These are phyloP conservation scores for Myiotriccus ornatus DNA, from an alignment of 2,797 vertebrate genomes.

Conservation along the genomic window DNA sequence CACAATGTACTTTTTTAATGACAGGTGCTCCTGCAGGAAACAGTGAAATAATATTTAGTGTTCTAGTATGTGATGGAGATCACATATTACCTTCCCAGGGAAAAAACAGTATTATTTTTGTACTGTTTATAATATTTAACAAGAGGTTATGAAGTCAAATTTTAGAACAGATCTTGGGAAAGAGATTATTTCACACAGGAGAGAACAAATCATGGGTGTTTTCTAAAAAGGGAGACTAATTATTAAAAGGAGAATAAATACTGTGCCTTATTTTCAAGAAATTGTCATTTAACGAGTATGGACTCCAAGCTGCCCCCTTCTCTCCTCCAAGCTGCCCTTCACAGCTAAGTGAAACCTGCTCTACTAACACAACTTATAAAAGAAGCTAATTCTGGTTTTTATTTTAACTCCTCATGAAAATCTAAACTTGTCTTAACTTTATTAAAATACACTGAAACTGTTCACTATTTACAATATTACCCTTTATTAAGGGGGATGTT, in stretches of 20 bases:
- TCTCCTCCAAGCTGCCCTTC: constrained; percentile 22
- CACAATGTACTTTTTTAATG: constrained; percentile 95
- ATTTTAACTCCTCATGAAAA: background rate
- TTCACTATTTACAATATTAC: background rate
- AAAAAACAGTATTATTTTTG: background rate
- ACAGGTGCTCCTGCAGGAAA: constrained; percentile 90
- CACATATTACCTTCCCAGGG: background rate
- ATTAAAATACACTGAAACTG: background rate
- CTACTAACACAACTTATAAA: background rate
- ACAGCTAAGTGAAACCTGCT: background rate
- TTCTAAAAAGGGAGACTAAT: background rate
- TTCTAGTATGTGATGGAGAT: background rate
- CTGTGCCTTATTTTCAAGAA: background rate
- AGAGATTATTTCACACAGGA: background rate
- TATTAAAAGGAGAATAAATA: background rate
- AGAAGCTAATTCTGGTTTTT: background rate
- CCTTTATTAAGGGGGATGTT: background rate
- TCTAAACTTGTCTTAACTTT: background rate
- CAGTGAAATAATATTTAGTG: background rate
- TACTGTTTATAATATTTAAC: background rate
- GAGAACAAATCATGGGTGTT: background rate
- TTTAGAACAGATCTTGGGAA: background rate
- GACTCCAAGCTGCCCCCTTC: background rate
- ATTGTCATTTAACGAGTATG: background rate
- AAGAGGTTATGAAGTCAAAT: background rate